Evolutionary conservation across 1,140 invertebrate species (phyloP).

Genomic region (Hylaeus volcanicus): DNA sequence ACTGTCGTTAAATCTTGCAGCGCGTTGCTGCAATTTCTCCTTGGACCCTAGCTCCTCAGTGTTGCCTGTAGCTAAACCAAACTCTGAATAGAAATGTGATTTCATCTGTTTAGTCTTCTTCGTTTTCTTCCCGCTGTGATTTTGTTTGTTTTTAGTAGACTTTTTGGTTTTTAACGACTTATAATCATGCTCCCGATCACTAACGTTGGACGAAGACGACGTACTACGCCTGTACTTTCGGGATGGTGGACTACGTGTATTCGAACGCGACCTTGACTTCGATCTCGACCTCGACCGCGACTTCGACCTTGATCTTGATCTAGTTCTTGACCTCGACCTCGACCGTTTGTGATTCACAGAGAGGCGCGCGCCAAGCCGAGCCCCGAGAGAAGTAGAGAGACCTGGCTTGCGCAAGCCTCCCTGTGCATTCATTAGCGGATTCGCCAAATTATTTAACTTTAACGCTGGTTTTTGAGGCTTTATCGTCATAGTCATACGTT

Average conservation of each 20-base stretch:
- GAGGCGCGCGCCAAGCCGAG: constrained; percentile 80
- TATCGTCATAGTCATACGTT: constrained; percentile 85
- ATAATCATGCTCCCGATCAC: constrained; percentile 75
- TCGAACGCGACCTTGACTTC: constrained; percentile 68
- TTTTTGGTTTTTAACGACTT: constrained; percentile 74
- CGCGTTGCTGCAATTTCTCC: constrained; percentile 90
- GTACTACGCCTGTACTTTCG: constrained; percentile 76
- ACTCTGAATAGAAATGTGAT: constrained; percentile 87
- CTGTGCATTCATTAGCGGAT: constrained; percentile 60
- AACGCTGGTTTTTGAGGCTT: constrained; percentile 72
- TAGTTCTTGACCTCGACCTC: constrained; percentile 77
- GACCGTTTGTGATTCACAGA: constrained; percentile 77
- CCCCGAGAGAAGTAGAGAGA: constrained; percentile 81
- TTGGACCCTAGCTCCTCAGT: constrained; percentile 85
- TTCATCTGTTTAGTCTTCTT: constrained; percentile 83
- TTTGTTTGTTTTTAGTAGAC: constrained; percentile 71
- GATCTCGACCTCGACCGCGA: constrained; percentile 81
- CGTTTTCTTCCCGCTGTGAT: constrained; percentile 78
- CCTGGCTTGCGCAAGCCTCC: constrained; percentile 76
- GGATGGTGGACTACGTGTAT: constrained; percentile 71
- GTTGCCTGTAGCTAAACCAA: constrained; percentile 82
- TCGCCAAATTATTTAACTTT: constrained; percentile 63
- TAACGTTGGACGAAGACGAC: constrained; percentile 75
- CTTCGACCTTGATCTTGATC: constrained; percentile 75
- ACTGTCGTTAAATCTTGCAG: constrained; percentile 88